Conservation (phyloP, 2,888 invertebrate genomes). For the Geotrupes spiniger region DNA sequence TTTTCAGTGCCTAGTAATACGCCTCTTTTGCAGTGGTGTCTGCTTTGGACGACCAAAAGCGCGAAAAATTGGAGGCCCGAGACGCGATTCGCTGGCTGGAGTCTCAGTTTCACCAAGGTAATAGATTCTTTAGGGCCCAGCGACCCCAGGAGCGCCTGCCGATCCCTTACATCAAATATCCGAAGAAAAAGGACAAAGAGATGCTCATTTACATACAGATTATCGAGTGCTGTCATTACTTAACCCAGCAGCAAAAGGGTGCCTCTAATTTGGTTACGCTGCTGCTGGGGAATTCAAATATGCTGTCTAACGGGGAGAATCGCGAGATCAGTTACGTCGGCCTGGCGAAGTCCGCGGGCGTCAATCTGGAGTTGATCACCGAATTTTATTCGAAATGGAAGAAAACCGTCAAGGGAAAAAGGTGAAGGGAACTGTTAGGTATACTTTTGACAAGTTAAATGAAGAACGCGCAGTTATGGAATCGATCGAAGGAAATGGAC, state of each 20-base stretch:
- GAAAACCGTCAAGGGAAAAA: constrained; percentile 64
- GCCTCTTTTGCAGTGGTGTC: constrained; percentile 69
- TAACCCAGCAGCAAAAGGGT: constrained; percentile 59
- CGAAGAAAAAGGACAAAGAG: constrained; percentile 73
- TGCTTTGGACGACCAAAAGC: constrained; percentile 84
- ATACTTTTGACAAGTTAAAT: no score
- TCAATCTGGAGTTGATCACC: constrained; percentile 77
- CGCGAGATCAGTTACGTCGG: constrained; percentile 73
- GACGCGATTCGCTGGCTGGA: constrained; percentile 95
- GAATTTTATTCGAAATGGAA: constrained; percentile 86
- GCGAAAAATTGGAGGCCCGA: constrained; percentile 77
- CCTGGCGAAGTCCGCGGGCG: constrained; percentile 76
- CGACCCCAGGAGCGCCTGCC: constrained; percentile 76
- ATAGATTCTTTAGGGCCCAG: constrained; percentile 83
- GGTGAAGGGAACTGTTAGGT: constrained; percentile 49
- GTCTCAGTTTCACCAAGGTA: constrained; percentile 80
- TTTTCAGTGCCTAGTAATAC: constrained; percentile 7
- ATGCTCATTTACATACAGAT: constrained; percentile 76
- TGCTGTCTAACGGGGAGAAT: constrained; percentile 48
- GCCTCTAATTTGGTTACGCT: constrained; percentile 69
- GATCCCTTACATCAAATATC: constrained; percentile 69
- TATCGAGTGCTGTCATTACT: constrained; percentile 79
- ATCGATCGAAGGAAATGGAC: background rate
- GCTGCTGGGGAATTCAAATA: constrained; percentile 61
- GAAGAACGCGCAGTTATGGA: no score